Percentiles rank a stretch among this genome's conserved stretches.
phyloP scores from a whole-genome alignment of 2,888 invertebrate species.

The Oscheius onirici region DNA sequence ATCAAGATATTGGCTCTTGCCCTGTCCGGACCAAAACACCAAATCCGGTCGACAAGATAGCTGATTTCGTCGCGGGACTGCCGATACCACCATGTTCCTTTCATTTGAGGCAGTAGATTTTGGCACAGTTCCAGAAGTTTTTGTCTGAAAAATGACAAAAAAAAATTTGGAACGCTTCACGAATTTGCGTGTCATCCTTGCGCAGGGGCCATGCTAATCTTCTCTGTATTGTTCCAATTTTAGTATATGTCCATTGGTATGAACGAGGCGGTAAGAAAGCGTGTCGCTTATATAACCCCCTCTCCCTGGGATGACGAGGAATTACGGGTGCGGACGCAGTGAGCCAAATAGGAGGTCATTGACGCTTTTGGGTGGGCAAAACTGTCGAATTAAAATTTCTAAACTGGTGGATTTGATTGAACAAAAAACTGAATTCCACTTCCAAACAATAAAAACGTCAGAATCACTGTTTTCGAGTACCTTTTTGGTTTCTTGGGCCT shows the following conservation, averaged over 20 bases:
- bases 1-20: constrained; percentile 89
- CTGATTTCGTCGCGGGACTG: constrained; percentile 58
- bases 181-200: constrained; percentile 93
- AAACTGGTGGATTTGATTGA: no score
- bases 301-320: background rate
- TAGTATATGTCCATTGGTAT: constrained; percentile 75
- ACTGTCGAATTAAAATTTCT: no score
- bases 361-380: no score
- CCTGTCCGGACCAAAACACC: constrained; percentile 90
- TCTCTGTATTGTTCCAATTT: constrained; percentile 92
- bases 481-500: no score
- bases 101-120: constrained; percentile 55
- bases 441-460: no score
- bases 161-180: constrained; percentile 79
- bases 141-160: constrained; percentile 3
- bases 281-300: no score
- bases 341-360: no score
- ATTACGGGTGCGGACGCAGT: background rate
- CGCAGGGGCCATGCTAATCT: constrained; percentile 92
- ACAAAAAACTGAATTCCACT: no score
- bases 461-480: no score
- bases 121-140: constrained; percentile 33
- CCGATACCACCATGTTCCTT: constrained; percentile 67
- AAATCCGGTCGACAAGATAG: constrained; percentile 76
- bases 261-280: background rate